A percentile compares a stretch with the other conserved stretches of the same genome.
Evolutionary conservation across 2,113 vertebrate genomes (phyloP).

Genomic region (Pseudorhombus dupliciocellatus): DNA sequence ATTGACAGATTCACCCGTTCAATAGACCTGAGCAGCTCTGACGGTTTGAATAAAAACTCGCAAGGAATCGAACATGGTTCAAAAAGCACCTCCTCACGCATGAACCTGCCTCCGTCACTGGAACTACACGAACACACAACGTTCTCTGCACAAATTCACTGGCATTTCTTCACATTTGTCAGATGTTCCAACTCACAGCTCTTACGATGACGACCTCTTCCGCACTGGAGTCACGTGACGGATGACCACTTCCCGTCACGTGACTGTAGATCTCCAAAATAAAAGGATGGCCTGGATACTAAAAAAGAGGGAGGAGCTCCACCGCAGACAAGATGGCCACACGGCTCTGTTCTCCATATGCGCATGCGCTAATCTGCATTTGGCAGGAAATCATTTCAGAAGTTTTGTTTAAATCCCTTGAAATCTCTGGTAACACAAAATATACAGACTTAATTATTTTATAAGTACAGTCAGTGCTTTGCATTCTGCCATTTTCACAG

Average conservation of each 20-base stretch:
- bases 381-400: no score
- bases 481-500: no score
- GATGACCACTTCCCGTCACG: constrained; percentile 61
- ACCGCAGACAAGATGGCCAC: not conserved
- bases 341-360: no score
- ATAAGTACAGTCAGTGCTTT: no score
- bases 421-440: no score
- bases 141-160: not conserved
- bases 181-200: constrained; percentile 79
- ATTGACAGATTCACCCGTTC: constrained; percentile 23
- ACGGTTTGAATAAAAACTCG: constrained; percentile 1
- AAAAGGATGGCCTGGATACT: constrained; percentile 8
- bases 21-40: constrained; percentile 27
- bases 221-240: constrained; percentile 65
- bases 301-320: not conserved
- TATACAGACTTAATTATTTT: no score
- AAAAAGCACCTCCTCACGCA: not conserved
- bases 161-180: constrained; percentile 30
- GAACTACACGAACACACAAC: constrained; percentile 2
- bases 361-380: no score
- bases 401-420: no score
- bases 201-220: constrained; percentile 80
- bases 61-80: not conserved
- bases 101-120: constrained; percentile 50
- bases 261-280: constrained; percentile 26